Conservation (phyloP, 2,113 vertebrate species). For the Sylvilagus bachmani region DNA sequence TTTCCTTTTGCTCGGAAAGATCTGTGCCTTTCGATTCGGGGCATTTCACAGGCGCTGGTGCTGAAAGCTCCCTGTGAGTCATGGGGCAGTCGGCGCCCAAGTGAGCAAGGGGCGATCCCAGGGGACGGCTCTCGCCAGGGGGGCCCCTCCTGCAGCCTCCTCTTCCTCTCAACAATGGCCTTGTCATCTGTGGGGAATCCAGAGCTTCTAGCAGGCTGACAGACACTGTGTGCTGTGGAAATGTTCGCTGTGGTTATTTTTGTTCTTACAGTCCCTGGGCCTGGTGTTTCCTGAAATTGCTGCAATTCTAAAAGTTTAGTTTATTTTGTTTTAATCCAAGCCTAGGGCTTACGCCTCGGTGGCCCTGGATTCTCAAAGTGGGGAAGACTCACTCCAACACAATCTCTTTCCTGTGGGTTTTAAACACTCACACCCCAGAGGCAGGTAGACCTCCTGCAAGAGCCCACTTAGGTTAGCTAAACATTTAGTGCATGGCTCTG, state of each 20-base stretch:
- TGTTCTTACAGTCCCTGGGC: conserved; percentile 48
- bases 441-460: conserved; percentile 40
- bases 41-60: conserved; percentile 65
- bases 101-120: conserved; percentile 28
- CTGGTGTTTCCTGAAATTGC: conserved; percentile 76
- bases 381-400: conserved; percentile 61
- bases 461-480: conserved; percentile 70
- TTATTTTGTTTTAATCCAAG: conserved; percentile 72
- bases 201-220: not conserved
- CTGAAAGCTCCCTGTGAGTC: not conserved
- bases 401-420: conserved; percentile 68
- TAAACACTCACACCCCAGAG: conserved; percentile 39
- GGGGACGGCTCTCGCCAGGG: conserved; percentile 36
- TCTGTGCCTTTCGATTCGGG: not conserved
- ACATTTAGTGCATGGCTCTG: conserved; percentile 28
- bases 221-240: not conserved
- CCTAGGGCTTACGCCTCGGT: conserved; percentile 30
- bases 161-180: conserved; percentile 55
- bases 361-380: conserved; percentile 28
- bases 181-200: conserved; percentile 45
- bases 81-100: not conserved
- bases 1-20: conserved; percentile 59
- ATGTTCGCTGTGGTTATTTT: conserved; percentile 73
- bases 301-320: conserved; percentile 57
- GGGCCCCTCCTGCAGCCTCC: conserved; percentile 5